Conservation (phyloP, 1,140 invertebrate genomes). For the Metaphire vulgaris region DNA sequence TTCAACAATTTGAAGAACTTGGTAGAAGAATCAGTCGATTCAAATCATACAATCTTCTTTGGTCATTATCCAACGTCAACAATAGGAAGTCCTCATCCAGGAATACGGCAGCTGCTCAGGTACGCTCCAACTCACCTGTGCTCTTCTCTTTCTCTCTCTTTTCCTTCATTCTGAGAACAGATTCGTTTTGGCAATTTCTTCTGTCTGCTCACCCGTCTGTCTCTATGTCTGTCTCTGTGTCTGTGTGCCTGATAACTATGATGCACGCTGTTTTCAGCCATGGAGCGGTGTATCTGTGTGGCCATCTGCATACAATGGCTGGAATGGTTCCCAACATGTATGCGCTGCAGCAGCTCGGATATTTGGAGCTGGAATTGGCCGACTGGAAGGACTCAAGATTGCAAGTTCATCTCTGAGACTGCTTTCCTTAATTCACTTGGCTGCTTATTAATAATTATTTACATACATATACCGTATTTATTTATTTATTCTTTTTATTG, state of each 20-base stretch:
- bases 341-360: slow-evolving; percentile 72
- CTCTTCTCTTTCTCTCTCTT: too few relatives aligned
- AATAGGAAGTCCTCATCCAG: slow-evolving; percentile 62
- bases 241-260: too few relatives aligned
- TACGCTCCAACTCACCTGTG: too few relatives aligned
- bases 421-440: neutral
- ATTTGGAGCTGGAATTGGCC: slow-evolving; percentile 78
- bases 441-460: neutral
- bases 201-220: too few relatives aligned
- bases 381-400: slow-evolving; percentile 90
- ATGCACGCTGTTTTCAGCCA: too few relatives aligned
- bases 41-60: slow-evolving; percentile 67
- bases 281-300: slow-evolving; percentile 75
- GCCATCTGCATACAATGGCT: slow-evolving; percentile 78
- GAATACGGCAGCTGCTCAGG: slow-evolving; percentile 47
- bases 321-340: slow-evolving; percentile 78
- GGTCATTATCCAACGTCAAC: slow-evolving; percentile 89
- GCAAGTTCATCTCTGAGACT: slow-evolving; percentile 53
- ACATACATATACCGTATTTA: too few relatives aligned
- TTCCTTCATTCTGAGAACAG: too few relatives aligned
- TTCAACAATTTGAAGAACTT: slow-evolving; percentile 56
- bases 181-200: too few relatives aligned
- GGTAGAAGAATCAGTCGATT: slow-evolving; percentile 43
- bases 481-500: neutral
- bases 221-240: too few relatives aligned